Evolutionary conservation across 2,888 invertebrate genomes (phyloP).

Genomic region (Nephrotoma appendiculata): DNA sequence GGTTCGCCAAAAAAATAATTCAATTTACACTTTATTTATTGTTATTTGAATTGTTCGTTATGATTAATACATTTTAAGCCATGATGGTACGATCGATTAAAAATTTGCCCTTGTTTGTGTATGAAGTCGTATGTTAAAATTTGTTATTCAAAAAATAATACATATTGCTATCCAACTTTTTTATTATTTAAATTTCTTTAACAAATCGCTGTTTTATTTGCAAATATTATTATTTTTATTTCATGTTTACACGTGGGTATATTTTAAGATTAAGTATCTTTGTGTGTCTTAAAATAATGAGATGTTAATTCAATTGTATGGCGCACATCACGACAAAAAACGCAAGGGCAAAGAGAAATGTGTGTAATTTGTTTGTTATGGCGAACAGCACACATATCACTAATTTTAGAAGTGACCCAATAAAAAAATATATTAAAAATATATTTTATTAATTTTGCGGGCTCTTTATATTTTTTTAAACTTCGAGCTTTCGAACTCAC

Average conservation of each 20-base stretch:
- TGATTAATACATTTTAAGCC: neutral
- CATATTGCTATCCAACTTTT: neutral
- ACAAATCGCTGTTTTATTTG: neutral
- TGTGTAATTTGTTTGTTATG: neutral
- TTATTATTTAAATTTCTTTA: neutral
- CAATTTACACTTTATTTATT: neutral
- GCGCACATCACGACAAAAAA: neutral
- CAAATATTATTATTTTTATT: neutral
- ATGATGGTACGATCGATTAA: neutral
- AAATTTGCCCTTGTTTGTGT: neutral
- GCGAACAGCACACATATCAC: neutral
- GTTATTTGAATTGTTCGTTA: neutral
- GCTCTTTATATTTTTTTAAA: neutral
- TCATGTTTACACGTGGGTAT: neutral
- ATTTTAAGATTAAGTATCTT: neutral
- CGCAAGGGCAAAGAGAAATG: neutral
- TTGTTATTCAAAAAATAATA: neutral
- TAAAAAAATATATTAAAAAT: neutral
- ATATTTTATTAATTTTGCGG: no score
- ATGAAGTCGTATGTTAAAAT: neutral
- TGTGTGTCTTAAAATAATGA: neutral
- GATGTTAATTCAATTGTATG: neutral
- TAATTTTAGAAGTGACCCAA: neutral
- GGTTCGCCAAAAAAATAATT: neutral
- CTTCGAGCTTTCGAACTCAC: no score